Base-by-base conservation (phyloP, 2,797 vertebrate species). In the Phrynocephalus guinanensis region DNA sequence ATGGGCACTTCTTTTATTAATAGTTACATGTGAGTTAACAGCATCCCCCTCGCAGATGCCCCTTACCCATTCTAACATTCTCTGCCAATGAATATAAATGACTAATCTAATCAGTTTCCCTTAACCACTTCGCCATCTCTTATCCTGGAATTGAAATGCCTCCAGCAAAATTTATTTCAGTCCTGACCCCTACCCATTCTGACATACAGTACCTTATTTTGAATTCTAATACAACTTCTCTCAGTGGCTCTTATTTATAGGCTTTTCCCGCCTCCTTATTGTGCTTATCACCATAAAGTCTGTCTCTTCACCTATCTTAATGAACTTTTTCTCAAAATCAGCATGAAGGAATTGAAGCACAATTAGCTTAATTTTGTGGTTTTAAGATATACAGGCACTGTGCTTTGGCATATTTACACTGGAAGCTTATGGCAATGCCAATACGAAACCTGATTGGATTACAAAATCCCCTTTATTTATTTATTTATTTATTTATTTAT, bases 71-170 rank as follows among this genome's bases (percentile, higher is more conserved):
- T 68, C 73, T 84, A 90, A 77, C 18, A 0, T 93, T 94, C 86
- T 92, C 79, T 90, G 84, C 52, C 91, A 90, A 92, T 93, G 91
- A 94, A 94, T 94, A 94, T 90, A 94, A 94, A 94, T 93, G 83
- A 93, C 87, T 92, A 91, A 91, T 87, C 92, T 92, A 93, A 95
- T 92, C 92, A 93, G 90, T 88, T 95, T 93, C 84, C 70, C 90
- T 94, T 92, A 92, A 93, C 87, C 88, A 93, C 90, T 83, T 95
- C 91, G 93, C 85, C 89, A 88, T 88, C 90, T 91, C 81, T 93
- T 93, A 90, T 92, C 85, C 89, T 86, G 91, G 91, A 93, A 95
- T 83, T 94, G 90, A 94, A 95, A 95, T 91, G 92, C 90, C 89
- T 95, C 89, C 56, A 93, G 86, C 86, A 89, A 95, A 92, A 94